Evolutionary conservation across 2,888 invertebrate species (phyloP).

Genomic region (Lapara coniferarum): DNA sequence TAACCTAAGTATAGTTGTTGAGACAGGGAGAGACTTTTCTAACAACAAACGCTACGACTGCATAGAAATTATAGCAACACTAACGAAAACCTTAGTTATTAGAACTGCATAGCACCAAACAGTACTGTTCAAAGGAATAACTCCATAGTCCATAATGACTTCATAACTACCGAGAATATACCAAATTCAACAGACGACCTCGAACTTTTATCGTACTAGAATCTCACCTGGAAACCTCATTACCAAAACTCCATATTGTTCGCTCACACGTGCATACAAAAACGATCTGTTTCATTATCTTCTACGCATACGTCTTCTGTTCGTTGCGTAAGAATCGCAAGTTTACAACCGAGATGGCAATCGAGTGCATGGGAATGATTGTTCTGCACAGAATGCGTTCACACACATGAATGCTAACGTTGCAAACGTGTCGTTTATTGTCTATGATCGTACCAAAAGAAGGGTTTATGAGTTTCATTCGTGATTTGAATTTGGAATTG

Average conservation of each 20-base stretch:
- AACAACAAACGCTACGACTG: no score
- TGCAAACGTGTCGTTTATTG: slow-evolving; percentile 51
- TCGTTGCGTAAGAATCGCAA: slow-evolving; percentile 71
- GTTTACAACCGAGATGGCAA: slow-evolving; percentile 73
- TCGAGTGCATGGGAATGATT: slow-evolving; percentile 76
- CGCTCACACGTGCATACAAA: slow-evolving; percentile 74
- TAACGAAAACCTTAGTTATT: no score
- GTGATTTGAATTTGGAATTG: slow-evolving; percentile 4
- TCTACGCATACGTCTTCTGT: slow-evolving; percentile 64
- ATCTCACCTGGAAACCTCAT: slow-evolving; percentile 30
- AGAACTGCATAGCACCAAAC: no score
- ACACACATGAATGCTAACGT: slow-evolving; percentile 73
- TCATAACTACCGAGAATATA: no score
- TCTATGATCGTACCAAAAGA: slow-evolving; percentile 28
- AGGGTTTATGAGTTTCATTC: slow-evolving; percentile 5
- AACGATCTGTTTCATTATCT: slow-evolving; percentile 74
- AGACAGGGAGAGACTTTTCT: no score
- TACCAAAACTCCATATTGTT: slow-evolving; percentile 62
- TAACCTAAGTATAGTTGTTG: no score
- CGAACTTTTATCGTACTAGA: slow-evolving; percentile 15
- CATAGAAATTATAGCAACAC: no score
- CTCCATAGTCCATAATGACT: no score
- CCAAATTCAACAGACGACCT: slow-evolving; percentile 1
- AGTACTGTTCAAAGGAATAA: no score
- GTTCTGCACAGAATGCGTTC: slow-evolving; percentile 60